Percentiles rank a stretch among this genome's conserved stretches.
Evolutionary conservation across 2,888 invertebrate species (phyloP).

Genomic region (Eupsilia transversa): DNA sequence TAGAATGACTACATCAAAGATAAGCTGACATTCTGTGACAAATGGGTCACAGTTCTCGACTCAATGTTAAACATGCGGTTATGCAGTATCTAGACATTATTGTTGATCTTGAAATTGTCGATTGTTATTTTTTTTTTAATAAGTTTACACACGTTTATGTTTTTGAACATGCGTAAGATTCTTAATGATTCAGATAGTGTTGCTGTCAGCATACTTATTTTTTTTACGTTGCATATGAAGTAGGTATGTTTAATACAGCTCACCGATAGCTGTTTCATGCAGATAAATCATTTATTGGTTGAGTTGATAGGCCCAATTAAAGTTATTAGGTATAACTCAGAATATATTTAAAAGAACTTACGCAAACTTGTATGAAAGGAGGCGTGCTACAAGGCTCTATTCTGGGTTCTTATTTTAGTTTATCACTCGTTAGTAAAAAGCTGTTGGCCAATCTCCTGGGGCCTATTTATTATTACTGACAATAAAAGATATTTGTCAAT

Average conservation of each 20-base stretch:
- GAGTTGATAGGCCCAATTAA: background rate
- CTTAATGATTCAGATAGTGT: background rate
- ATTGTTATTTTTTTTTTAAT: too few relatives aligned
- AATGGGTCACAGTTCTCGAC: conserved; percentile 58
- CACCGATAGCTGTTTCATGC: background rate
- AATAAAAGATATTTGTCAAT: background rate
- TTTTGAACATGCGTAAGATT: conserved; percentile 4
- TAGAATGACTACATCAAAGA: conserved; percentile 51
- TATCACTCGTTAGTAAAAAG: background rate
- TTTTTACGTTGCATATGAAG: conserved; percentile 6
- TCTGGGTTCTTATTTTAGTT: background rate
- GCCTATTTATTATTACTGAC: background rate
- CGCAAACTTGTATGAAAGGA: background rate
- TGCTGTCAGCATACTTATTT: conserved; percentile 18
- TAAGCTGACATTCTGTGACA: conserved; percentile 52
- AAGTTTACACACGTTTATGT: conserved; percentile 24
- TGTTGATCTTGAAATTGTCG: conserved; percentile 21
- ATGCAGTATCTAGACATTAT: conserved; percentile 11
- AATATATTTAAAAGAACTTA: background rate
- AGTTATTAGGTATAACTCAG: background rate
- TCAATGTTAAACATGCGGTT: conserved; percentile 40
- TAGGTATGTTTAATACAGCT: background rate
- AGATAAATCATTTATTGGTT: background rate
- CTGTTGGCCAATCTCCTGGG: background rate
- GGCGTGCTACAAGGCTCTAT: background rate